phyloP scores from a whole-genome alignment of 2,113 vertebrate genomes.

The Lates calcarifer region DNA sequence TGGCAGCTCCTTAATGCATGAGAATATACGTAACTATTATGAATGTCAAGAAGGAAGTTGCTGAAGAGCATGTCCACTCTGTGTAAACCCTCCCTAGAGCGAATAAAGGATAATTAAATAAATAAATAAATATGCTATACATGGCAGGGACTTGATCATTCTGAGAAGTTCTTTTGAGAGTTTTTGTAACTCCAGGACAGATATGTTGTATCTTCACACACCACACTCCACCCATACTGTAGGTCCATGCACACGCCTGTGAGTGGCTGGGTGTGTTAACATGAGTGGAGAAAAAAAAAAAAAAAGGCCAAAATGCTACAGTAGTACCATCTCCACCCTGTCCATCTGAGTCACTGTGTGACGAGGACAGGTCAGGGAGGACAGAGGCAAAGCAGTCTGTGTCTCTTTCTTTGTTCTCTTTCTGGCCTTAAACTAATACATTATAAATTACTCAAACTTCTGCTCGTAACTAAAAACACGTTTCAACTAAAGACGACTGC shows the following conservation, averaged over 20 bases:
- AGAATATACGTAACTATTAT: slow-evolving; percentile 11
- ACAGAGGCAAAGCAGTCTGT: slow-evolving; percentile 5
- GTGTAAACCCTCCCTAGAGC: slow-evolving; percentile 27
- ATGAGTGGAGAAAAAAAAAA: not conserved
- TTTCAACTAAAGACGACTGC: slow-evolving; percentile 44
- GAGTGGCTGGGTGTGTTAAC: slow-evolving; percentile 46
- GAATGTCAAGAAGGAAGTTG: not conserved
- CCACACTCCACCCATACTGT: slow-evolving; percentile 33
- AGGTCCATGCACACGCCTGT: slow-evolving; percentile 60
- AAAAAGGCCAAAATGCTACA: slow-evolving; percentile 72
- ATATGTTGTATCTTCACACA: slow-evolving; percentile 44
- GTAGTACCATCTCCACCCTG: slow-evolving; percentile 69
- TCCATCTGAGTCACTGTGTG: slow-evolving; percentile 13
- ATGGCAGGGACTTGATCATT: slow-evolving; percentile 64
- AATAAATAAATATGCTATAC: slow-evolving; percentile 84
- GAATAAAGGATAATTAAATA: slow-evolving; percentile 75
- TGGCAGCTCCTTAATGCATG: slow-evolving; percentile 19
- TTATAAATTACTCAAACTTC: slow-evolving; percentile 40
- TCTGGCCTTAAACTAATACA: slow-evolving; percentile 26
- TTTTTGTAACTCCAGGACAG: slow-evolving; percentile 43
- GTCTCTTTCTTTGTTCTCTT: slow-evolving; percentile 18
- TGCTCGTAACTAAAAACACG: slow-evolving; percentile 42
- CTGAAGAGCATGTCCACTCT: slow-evolving; percentile 7
- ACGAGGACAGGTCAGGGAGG: slow-evolving; percentile 23
- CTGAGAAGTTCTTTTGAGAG: slow-evolving; percentile 46